phyloP scores from a whole-genome alignment of 2,797 vertebrate species.

The Spinibarbus caldwelli region DNA sequence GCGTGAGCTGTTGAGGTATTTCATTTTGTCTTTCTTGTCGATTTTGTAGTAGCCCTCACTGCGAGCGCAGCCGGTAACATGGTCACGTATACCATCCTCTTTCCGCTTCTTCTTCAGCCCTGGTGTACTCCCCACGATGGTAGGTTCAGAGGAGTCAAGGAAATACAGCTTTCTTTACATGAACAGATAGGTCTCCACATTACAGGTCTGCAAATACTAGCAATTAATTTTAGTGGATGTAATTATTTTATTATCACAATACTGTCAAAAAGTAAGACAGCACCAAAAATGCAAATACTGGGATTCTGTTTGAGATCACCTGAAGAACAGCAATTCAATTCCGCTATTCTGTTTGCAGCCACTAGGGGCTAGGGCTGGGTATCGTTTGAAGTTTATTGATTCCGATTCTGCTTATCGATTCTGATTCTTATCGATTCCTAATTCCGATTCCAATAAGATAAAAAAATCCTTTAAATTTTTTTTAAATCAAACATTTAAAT shows the following conservation, averaged over 20 bases:
- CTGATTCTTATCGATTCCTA: too few relatives aligned
- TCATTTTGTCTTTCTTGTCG: conserved; percentile 97
- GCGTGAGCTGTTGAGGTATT: conserved; percentile 94
- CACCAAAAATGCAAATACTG: background rate
- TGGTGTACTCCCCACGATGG: conserved; percentile 80
- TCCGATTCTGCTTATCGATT: too few relatives aligned
- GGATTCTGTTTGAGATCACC: background rate
- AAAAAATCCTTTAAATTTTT: too few relatives aligned
- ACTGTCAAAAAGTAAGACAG: background rate
- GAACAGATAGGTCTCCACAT: background rate
- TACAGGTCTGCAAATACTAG: background rate
- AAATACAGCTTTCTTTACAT: conserved; percentile 47
- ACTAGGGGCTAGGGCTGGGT: too few relatives aligned
- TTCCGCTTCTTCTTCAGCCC: conserved; percentile 92
- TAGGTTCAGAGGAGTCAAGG: conserved; percentile 91
- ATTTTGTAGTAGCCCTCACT: conserved; percentile 99
- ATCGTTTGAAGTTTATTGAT: too few relatives aligned
- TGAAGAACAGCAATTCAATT: background rate
- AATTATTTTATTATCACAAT: background rate
- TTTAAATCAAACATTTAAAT: too few relatives aligned
- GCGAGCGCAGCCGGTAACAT: conserved; percentile 92
- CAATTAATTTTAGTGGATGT: background rate
- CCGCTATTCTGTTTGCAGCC: background rate
- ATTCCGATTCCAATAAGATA: too few relatives aligned
- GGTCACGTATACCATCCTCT: conserved; percentile 94